phyloP scores from a whole-genome alignment of 2,888 invertebrate genomes.

The Drosophila peninsularis region DNA sequence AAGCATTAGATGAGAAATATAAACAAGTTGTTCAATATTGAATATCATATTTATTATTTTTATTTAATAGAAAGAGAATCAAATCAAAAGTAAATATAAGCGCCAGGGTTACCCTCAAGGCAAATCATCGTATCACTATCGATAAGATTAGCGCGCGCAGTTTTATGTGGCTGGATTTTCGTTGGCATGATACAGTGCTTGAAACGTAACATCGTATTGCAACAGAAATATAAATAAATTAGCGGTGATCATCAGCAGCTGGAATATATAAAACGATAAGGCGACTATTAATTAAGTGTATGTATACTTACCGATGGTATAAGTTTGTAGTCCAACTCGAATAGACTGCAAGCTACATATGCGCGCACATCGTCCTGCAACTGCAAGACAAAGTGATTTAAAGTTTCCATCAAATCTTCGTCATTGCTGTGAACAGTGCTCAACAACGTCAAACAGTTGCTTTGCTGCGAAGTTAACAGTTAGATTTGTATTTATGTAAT shows the following conservation, averaged over 20 bases:
- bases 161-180: constrained; percentile 34
- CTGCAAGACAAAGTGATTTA: constrained; percentile 56
- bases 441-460: constrained; percentile 39
- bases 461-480: constrained; percentile 30
- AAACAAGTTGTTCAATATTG: constrained; percentile 26
- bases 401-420: constrained; percentile 37
- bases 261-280: not conserved
- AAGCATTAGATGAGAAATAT: constrained; percentile 57
- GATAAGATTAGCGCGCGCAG: constrained; percentile 10
- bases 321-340: constrained; percentile 50
- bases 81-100: not conserved
- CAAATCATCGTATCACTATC: too few relatives aligned
- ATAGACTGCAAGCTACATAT: constrained; percentile 54
- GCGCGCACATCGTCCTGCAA: constrained; percentile 47
- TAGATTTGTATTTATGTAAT: too few relatives aligned
- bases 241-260: constrained; percentile 59
- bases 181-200: constrained; percentile 37
- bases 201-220: constrained; percentile 65
- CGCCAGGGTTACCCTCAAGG: too few relatives aligned
- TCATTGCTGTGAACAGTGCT: not conserved
- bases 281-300: too few relatives aligned
- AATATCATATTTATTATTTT: not conserved
- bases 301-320: constrained; percentile 47
- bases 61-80: not conserved
- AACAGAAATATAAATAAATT: constrained; percentile 62